phyloP scores from a whole-genome alignment of 1,140 invertebrate genomes.

The Bicyclus anynana region DNA sequence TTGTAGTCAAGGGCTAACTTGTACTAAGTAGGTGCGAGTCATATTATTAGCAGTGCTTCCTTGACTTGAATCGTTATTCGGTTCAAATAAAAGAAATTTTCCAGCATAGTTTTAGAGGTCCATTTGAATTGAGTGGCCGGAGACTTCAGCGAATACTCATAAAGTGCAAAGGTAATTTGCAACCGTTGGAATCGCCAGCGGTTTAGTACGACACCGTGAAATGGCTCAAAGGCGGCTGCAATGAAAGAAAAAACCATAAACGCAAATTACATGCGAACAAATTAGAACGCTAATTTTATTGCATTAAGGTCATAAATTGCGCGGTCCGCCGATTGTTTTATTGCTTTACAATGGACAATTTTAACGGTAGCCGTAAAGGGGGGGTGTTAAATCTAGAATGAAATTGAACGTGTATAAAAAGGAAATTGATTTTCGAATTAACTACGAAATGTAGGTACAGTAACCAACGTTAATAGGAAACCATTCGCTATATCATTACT shows the following conservation, averaged over 20 bases:
- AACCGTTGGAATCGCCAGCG: constrained; percentile 36
- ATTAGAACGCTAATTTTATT: constrained; percentile 71
- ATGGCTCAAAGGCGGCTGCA: constrained; percentile 41
- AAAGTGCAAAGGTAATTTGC: constrained; percentile 61
- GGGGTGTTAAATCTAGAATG: constrained; percentile 37
- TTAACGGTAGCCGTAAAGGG: constrained; percentile 58
- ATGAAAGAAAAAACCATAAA: constrained; percentile 53
- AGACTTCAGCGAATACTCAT: constrained; percentile 29
- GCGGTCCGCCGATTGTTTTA: constrained; percentile 51
- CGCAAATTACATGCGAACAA: constrained; percentile 53
- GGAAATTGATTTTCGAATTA: constrained; percentile 27
- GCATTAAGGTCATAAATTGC: constrained; percentile 62
- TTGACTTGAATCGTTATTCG: background rate
- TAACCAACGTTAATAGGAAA: constrained; percentile 3
- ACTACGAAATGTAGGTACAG: background rate
- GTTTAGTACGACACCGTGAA: constrained; percentile 56
- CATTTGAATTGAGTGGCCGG: background rate
- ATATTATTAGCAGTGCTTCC: background rate
- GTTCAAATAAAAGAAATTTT: background rate
- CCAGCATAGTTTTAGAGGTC: background rate
- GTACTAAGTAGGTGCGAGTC: no score
- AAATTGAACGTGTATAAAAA: constrained; percentile 23
- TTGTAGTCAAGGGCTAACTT: no score
- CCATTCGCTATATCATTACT: constrained; percentile 4
- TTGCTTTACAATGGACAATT: constrained; percentile 48